A percentile compares a stretch with the other conserved stretches of the same genome.
phyloP scores from a whole-genome alignment of 2,888 invertebrate species.

The Seira musarum region DNA sequence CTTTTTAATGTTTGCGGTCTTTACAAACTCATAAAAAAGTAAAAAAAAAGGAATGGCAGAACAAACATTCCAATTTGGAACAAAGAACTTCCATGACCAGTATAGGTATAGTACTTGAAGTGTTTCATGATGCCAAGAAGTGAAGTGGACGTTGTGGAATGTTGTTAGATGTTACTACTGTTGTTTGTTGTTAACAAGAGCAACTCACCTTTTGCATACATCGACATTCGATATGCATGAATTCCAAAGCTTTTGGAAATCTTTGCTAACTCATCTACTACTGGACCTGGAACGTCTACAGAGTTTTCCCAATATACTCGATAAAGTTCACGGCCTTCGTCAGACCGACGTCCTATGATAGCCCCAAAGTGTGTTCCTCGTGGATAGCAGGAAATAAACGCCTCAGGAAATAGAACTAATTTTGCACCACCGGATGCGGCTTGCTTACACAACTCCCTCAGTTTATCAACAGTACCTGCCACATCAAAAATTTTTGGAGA shows the following conservation, averaged over 20 bases:
- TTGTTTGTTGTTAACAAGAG: too few species aligned
- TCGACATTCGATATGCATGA: conserved; percentile 55
- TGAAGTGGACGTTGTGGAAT: too few species aligned
- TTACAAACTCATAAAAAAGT: too few species aligned
- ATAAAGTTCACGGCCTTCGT: conserved; percentile 59
- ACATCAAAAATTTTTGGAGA: conserved; percentile 56
- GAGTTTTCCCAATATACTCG: conserved; percentile 59
- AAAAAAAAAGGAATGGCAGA: too few species aligned
- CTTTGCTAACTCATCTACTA: conserved; percentile 37
- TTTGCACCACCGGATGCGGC: conserved; percentile 52
- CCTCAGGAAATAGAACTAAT: conserved; percentile 62
- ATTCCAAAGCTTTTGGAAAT: conserved; percentile 51
- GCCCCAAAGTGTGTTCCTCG: conserved; percentile 54
- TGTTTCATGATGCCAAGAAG: too few species aligned
- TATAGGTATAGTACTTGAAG: too few species aligned
- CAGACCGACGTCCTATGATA: conserved; percentile 42
- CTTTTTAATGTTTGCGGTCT: too few species aligned
- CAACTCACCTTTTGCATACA: conserved; percentile 63
- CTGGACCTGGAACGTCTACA: conserved; percentile 60
- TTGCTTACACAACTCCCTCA: conserved; percentile 33
- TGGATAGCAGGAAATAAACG: conserved; percentile 63
- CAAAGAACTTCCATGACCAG: too few species aligned
- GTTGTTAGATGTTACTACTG: too few species aligned
- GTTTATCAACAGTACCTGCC: conserved; percentile 55
- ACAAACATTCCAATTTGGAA: too few species aligned